phyloP scores from a whole-genome alignment of 1,140 invertebrate genomes.

The Aphidius gifuensis region DNA sequence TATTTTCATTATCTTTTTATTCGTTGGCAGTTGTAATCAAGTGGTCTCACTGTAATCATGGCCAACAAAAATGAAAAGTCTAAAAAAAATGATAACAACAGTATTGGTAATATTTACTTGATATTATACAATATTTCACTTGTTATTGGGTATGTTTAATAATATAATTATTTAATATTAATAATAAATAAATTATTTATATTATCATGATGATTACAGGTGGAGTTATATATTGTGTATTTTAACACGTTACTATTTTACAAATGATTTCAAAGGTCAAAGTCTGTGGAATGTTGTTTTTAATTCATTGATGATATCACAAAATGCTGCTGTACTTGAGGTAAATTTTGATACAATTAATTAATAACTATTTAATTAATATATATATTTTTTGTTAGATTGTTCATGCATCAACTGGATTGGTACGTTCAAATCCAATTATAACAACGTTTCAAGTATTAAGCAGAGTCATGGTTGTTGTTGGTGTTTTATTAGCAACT shows the following conservation, averaged over 20 bases:
- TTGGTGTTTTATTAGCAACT: conserved; percentile 74
- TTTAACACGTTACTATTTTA: conserved; percentile 59
- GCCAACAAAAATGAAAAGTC: conserved; percentile 11
- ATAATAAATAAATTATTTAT: conserved; percentile 11
- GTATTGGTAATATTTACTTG: conserved; percentile 53
- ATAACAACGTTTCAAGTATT: conserved; percentile 86
- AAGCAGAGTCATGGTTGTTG: conserved; percentile 85
- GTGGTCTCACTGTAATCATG: background rate
- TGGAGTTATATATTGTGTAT: conserved; percentile 73
- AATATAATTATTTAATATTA: background rate
- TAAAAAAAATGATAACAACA: conserved; percentile 5
- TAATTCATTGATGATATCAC: conserved; percentile 75
- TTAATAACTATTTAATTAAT: conserved; percentile 2
- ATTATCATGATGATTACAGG: conserved; percentile 54
- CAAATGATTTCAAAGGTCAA: conserved; percentile 36
- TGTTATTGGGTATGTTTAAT: conserved; percentile 52
- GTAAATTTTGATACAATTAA: conserved; percentile 48
- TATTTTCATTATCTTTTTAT: too few species aligned
- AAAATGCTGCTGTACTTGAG: conserved; percentile 87
- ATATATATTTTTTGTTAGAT: conserved; percentile 59
- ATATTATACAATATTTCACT: conserved; percentile 58
- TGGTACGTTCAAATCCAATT: conserved; percentile 80
- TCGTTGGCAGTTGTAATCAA: too few species aligned
- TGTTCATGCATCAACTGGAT: conserved; percentile 72
- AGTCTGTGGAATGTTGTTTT: conserved; percentile 69